Percentiles rank a stretch among this genome's conserved stretches.
Conservation (phyloP, 1,140 invertebrate genomes). For the Chrysoperla carnea region DNA sequence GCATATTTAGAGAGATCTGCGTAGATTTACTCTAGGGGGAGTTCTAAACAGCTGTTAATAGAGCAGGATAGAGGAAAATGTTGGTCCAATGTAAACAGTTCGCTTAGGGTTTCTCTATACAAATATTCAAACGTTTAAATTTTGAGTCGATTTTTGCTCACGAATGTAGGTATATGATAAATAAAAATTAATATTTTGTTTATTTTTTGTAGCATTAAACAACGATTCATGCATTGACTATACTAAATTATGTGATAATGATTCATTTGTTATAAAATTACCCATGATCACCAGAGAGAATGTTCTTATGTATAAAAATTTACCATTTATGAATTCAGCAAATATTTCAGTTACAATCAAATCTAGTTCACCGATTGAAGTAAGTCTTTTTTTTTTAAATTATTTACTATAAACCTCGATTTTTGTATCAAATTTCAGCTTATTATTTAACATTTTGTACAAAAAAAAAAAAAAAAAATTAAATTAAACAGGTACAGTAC, state of each 20-base stretch:
- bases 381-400: slow-evolving; percentile 7
- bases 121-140: background rate
- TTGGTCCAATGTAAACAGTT: no score
- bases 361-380: slow-evolving; percentile 17
- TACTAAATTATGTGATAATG: slow-evolving; percentile 12
- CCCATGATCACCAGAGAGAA: slow-evolving; percentile 20
- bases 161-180: slow-evolving; percentile 11
- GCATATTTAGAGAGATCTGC: no score
- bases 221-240: slow-evolving; percentile 10
- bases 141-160: slow-evolving; percentile 5
- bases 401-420: no score
- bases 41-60: no score
- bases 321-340: slow-evolving; percentile 19
- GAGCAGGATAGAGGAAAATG: no score
- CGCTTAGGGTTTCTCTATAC: no score
- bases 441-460: no score
- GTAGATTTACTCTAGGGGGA: no score
- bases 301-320: slow-evolving; percentile 19
- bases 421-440: no score
- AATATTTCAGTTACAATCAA: slow-evolving; percentile 20
- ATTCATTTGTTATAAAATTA: slow-evolving; percentile 9
- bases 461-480: no score
- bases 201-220: slow-evolving; percentile 2
- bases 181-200: slow-evolving; percentile 15
- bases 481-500: no score